phyloP scores from a whole-genome alignment of 2,797 vertebrate genomes.

The Pseudotriccus pelzelni region DNA sequence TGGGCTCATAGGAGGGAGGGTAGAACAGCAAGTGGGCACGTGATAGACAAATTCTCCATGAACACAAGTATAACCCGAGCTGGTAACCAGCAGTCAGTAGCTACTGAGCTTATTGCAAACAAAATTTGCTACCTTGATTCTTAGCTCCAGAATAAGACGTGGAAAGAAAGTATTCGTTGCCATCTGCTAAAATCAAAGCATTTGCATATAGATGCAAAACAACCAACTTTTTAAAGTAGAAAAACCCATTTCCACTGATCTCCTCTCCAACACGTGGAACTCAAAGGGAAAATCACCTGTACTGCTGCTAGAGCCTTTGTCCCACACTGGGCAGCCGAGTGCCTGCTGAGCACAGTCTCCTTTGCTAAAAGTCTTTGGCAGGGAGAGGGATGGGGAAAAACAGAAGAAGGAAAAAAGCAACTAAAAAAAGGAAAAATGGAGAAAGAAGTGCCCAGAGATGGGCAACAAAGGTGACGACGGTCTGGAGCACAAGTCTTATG shows the following conservation, averaged over 20 bases:
- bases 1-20: not conserved
- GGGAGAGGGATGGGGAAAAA: not conserved
- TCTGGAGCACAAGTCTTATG: not conserved
- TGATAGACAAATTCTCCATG: not conserved
- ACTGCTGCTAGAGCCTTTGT: not conserved
- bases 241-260: not conserved
- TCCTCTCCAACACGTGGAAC: not conserved
- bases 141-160: not conserved
- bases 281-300: not conserved
- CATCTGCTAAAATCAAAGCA: not conserved
- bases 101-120: not conserved
- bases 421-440: not conserved
- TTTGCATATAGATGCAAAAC: not conserved
- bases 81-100: not conserved
- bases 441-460: not conserved
- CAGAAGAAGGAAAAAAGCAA: not conserved
- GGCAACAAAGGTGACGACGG: not conserved
- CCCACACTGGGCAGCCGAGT: accelerated
- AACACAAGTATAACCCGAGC: not conserved
- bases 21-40: not conserved
- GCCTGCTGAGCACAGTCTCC: not conserved
- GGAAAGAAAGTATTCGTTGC: not conserved
- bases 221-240: not conserved
- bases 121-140: not conserved
- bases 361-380: not conserved